Conservation (phyloP, 2,888 invertebrate species). For the Pandemis heparana region DNA sequence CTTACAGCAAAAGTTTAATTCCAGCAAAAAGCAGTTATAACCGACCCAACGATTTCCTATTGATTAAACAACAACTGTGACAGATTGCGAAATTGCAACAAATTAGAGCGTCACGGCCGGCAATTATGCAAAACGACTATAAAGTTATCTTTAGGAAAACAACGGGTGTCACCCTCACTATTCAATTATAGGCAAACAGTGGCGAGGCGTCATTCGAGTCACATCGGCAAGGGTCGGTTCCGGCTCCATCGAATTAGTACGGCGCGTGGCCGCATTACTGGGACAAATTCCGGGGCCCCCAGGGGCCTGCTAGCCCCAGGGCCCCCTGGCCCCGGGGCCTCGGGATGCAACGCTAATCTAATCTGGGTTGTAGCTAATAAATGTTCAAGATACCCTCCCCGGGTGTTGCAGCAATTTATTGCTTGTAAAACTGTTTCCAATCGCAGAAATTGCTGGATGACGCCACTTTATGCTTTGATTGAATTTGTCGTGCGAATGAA, state of each 20-base stretch:
- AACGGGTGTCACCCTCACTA: conserved; percentile 75
- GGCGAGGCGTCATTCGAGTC: conserved; percentile 78
- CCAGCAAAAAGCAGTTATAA: conserved; percentile 40
- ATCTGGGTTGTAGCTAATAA: conserved; percentile 85
- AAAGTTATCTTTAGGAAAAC: conserved; percentile 83
- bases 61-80: conserved; percentile 63
- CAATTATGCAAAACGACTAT: conserved; percentile 82
- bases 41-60: conserved; percentile 49
- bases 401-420: conserved; percentile 81
- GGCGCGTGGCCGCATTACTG: conserved; percentile 84
- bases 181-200: conserved; percentile 84
- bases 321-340: conserved; percentile 50
- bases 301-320: conserved; percentile 47
- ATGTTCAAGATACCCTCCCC: conserved; percentile 76
- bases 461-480: conserved; percentile 73
- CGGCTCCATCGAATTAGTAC: conserved; percentile 79
- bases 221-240: conserved; percentile 71
- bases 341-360: conserved; percentile 84
- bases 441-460: conserved; percentile 79
- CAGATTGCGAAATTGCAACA: conserved; percentile 81
- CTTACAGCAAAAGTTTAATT: background rate
- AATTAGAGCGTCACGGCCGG: conserved; percentile 75
- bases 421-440: conserved; percentile 86
- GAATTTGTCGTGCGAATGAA: conserved; percentile 78
- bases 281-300: conserved; percentile 80